Conservation (phyloP, 2,888 invertebrate species). For the Tipula helvola region DNA sequence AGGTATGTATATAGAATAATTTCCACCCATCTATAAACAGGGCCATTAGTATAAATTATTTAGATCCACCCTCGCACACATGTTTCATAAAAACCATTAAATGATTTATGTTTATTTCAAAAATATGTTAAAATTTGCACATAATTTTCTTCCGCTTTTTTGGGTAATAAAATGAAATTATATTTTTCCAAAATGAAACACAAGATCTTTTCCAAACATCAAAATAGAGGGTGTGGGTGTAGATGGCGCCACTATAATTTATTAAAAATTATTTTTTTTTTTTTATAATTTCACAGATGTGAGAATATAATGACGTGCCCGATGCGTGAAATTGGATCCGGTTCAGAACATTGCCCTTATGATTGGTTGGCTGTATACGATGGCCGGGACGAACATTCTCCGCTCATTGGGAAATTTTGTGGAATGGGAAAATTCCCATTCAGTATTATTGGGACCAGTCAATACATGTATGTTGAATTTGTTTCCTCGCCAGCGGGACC, state of each 20-base stretch:
- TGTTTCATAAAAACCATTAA: background rate
- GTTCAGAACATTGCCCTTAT: constrained; percentile 76
- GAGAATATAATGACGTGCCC: constrained; percentile 93
- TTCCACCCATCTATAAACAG: background rate
- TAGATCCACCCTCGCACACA: background rate
- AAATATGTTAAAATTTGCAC: constrained; percentile 7
- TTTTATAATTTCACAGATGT: constrained; percentile 41
- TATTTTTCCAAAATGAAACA: background rate
- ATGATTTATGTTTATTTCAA: background rate
- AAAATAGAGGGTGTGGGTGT: background rate
- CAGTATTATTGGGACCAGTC: constrained; percentile 85
- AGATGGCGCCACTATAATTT: background rate
- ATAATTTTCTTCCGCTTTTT: background rate
- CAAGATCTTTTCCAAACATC: background rate
- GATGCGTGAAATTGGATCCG: constrained; percentile 80
- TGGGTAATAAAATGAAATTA: background rate
- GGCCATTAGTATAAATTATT: background rate
- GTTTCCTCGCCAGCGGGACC: constrained; percentile 83
- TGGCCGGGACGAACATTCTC: constrained; percentile 74
- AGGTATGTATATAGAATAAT: constrained; percentile 26
- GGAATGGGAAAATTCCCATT: constrained; percentile 90
- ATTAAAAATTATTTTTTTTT: background rate
- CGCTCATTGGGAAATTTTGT: constrained; percentile 82
- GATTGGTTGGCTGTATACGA: constrained; percentile 85
- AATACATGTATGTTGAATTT: constrained; percentile 78